These are phyloP conservation scores for Lydus trimaculatus DNA, from an alignment of 2,888 invertebrate genomes.

Conservation along the genomic window DNA sequence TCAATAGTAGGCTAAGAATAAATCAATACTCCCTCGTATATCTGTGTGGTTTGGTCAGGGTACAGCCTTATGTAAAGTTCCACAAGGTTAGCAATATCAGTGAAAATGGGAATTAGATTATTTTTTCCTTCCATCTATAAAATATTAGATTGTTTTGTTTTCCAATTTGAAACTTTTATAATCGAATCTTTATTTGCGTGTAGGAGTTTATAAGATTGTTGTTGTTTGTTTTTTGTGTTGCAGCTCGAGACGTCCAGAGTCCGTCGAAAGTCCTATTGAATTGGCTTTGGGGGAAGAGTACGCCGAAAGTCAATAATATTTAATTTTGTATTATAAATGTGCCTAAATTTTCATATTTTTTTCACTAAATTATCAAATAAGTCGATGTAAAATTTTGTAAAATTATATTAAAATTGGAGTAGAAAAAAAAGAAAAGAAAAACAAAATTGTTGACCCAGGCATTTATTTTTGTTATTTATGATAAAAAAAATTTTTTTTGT, in stretches of 20 bases:
- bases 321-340: conserved; percentile 36
- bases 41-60: no score
- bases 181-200: conserved; percentile 27
- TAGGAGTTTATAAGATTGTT: background rate
- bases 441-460: background rate
- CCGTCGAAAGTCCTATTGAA: conserved; percentile 80
- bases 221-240: conserved; percentile 33
- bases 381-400: conserved; percentile 10
- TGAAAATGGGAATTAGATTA: no score
- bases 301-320: conserved; percentile 66
- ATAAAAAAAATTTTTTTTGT: no score
- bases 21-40: no score
- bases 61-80: no score
- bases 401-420: background rate
- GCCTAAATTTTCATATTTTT: conserved; percentile 29
- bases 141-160: no score
- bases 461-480: conserved; percentile 3
- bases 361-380: no score
- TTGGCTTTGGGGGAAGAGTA: conserved; percentile 82
- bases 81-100: no score
- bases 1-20: no score
- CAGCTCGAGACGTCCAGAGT: conserved; percentile 81
- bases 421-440: background rate
- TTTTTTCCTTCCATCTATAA: no score
- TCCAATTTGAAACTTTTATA: no score